A percentile compares a stretch with the other conserved stretches of the same genome.
Conservation (phyloP, 2,797 vertebrate species). For the Sebastes kiyomatsui region DNA sequence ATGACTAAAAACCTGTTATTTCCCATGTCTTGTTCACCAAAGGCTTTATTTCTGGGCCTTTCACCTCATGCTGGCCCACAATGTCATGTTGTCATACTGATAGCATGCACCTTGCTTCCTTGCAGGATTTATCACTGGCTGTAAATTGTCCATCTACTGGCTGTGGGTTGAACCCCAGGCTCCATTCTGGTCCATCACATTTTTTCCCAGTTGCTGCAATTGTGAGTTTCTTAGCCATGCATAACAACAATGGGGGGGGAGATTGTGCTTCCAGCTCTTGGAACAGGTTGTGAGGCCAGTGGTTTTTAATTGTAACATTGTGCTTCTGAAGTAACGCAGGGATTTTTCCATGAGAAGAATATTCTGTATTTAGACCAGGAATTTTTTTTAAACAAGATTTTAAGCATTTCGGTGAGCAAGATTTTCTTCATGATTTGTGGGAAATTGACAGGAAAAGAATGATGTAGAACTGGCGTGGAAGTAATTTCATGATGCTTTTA, state of each 20-base stretch:
- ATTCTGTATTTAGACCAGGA: not conserved
- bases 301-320: conserved; percentile 2
- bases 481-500: not conserved
- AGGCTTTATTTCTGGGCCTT: conserved; percentile 10
- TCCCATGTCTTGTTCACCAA: not conserved
- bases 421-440: not conserved
- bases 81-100: conserved; percentile 15
- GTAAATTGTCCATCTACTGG: conserved; percentile 3
- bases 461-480: not conserved
- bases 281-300: not conserved
- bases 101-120: conserved; percentile 11
- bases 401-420: not conserved
- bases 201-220: not conserved
- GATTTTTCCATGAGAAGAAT: not conserved
- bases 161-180: not conserved
- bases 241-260: not conserved
- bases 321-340: not conserved
- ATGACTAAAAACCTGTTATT: conserved; percentile 22
- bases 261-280: not conserved
- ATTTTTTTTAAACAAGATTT: not conserved
- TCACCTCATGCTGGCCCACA: not conserved
- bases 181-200: not conserved
- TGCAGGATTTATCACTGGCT: not conserved
- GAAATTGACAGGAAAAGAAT: not conserved
- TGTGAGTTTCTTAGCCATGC: not conserved